These are phyloP conservation scores for Xestia ashworthii DNA, from an alignment of 2,888 invertebrate species.

Conservation along the genomic window DNA sequence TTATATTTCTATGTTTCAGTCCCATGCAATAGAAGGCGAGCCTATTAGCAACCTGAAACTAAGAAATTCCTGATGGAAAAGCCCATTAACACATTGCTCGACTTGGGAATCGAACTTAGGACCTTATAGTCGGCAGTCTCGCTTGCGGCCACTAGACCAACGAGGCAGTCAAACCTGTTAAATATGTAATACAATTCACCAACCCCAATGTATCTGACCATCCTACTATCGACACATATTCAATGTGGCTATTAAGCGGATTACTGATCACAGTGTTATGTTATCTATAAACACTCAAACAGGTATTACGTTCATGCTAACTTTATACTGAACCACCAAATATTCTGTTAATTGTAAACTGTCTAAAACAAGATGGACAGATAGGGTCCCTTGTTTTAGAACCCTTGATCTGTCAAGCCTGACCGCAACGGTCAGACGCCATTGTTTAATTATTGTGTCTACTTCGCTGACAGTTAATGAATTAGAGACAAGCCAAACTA, in stretches of 20 bases:
- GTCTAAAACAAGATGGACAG: not conserved
- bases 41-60: not conserved
- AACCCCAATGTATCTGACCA: not conserved
- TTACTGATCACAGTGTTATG: slow-evolving; percentile 27
- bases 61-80: not conserved
- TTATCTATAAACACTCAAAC: not conserved
- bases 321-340: not conserved
- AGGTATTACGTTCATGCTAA: slow-evolving; percentile 1
- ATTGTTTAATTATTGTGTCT: too few relatives aligned
- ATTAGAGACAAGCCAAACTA: too few relatives aligned
- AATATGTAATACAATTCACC: not conserved
- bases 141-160: not conserved
- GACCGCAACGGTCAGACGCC: too few relatives aligned
- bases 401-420: too few relatives aligned
- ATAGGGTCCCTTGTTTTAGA: too few relatives aligned
- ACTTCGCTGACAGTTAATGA: too few relatives aligned
- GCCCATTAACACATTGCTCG: not conserved
- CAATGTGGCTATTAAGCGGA: slow-evolving; percentile 26
- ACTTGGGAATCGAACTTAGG: not conserved
- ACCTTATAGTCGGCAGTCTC: not conserved
- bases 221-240: slow-evolving; percentile 2
- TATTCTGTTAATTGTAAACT: not conserved
- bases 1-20: not conserved
- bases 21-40: not conserved
- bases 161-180: not conserved